phyloP scores from a whole-genome alignment of 2,888 invertebrate genomes.

The Polyommatus iphigenia region DNA sequence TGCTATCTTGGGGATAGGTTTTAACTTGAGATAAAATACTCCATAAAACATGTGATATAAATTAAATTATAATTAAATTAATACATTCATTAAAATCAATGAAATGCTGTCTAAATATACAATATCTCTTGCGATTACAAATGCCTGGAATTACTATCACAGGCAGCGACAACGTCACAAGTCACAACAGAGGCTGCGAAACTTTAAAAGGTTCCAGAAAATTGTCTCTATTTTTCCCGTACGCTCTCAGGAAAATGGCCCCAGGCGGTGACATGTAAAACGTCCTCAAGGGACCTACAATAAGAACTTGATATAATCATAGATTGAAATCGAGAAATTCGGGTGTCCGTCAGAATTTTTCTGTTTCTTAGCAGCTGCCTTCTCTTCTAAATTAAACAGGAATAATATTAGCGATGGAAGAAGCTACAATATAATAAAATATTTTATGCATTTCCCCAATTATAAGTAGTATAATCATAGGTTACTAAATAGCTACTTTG shows the following conservation, averaged over 20 bases:
- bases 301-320: constrained; percentile 31
- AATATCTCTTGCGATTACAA: background rate
- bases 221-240: constrained; percentile 31
- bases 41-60: background rate
- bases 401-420: too few relatives aligned
- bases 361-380: background rate
- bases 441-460: too few relatives aligned
- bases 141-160: background rate
- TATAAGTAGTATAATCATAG: too few relatives aligned
- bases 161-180: background rate
- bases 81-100: background rate
- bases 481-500: too few relatives aligned
- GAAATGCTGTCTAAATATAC: background rate
- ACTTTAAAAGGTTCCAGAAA: constrained; percentile 30
- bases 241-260: constrained; percentile 31
- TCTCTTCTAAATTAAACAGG: background rate
- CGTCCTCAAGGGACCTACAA: constrained; percentile 31
- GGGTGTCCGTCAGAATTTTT: constrained; percentile 3
- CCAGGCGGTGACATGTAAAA: constrained; percentile 33
- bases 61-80: background rate
- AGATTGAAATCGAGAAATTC: constrained; percentile 30
- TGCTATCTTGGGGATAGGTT: too few relatives aligned
- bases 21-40: too few relatives aligned
- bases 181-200: constrained; percentile 21
- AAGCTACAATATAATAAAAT: too few relatives aligned